Percentiles rank a stretch among this genome's conserved stretches.
Evolutionary conservation across 2,797 vertebrate species (phyloP).

Genomic region (Characodon lateralis): DNA sequence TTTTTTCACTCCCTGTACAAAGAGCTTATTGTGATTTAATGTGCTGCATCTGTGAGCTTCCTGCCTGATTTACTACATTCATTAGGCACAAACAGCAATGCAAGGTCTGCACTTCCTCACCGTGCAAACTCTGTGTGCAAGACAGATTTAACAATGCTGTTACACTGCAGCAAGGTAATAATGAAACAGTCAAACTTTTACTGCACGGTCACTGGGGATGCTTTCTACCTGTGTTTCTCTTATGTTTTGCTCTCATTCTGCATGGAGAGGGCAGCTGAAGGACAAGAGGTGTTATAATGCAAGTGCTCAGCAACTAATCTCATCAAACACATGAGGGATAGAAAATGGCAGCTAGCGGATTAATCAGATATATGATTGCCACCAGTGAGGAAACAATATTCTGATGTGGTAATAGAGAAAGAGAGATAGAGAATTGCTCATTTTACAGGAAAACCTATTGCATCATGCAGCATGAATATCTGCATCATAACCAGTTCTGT

Average conservation of each 20-base stretch:
- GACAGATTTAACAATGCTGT: slow-evolving; percentile 33
- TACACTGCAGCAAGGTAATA: slow-evolving; percentile 50
- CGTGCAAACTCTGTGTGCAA: slow-evolving; percentile 24
- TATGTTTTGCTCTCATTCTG: slow-evolving; percentile 21
- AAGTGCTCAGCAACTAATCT: slow-evolving; percentile 50
- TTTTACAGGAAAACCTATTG: slow-evolving; percentile 32
- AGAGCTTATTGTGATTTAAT: slow-evolving; percentile 60
- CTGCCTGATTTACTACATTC: slow-evolving; percentile 63
- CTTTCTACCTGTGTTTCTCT: not conserved
- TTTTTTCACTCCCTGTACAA: slow-evolving; percentile 53
- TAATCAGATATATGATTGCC: slow-evolving; percentile 46
- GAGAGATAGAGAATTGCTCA: slow-evolving; percentile 14
- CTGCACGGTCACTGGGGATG: not conserved
- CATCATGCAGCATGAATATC: not conserved
- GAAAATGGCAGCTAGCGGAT: slow-evolving; percentile 28
- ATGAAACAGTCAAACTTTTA: slow-evolving; percentile 34
- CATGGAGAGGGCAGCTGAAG: slow-evolving; percentile 32
- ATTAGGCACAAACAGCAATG: slow-evolving; percentile 52
- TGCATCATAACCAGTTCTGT: slow-evolving; percentile 10
- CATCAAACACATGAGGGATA: slow-evolving; percentile 40
- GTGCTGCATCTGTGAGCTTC: slow-evolving; percentile 42
- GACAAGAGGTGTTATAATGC: slow-evolving; percentile 23
- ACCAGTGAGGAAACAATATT: slow-evolving; percentile 44
- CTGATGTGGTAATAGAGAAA: slow-evolving; percentile 13
- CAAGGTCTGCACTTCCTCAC: slow-evolving; percentile 34